Conservation (phyloP, 1,140 invertebrate species). For the Nasonia longicornis region DNA sequence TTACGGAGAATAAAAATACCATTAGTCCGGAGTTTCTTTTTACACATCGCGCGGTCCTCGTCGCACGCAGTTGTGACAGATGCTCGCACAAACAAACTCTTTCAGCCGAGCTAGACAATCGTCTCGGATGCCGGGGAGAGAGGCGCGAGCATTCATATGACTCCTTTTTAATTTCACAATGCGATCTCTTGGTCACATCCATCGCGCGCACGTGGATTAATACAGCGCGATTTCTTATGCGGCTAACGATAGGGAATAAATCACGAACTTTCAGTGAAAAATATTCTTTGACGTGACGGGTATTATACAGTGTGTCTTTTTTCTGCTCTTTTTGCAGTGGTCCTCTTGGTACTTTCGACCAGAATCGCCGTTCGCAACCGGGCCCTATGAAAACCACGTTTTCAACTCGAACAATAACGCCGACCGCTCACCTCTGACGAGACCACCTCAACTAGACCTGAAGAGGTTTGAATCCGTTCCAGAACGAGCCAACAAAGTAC, state of each 20-base stretch:
- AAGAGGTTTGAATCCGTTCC: conserved; percentile 54
- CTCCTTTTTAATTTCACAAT: conserved; percentile 1
- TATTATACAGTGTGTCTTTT: not conserved
- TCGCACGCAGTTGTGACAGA: conserved; percentile 34
- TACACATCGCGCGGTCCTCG: not conserved
- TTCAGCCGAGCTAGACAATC: conserved; percentile 20
- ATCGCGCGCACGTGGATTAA: not conserved
- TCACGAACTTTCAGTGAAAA: not conserved
- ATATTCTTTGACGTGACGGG: not conserved
- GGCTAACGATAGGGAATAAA: not conserved
- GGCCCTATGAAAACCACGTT: conserved; percentile 48
- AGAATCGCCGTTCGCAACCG: conserved; percentile 54
- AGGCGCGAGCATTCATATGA: not conserved
- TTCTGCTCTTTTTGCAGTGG: conserved; percentile 58
- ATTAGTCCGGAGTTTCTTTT: conserved; percentile 30
- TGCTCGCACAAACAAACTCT: conserved; percentile 32
- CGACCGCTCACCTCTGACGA: conserved; percentile 53
- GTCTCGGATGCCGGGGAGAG: not conserved
- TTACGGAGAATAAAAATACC: conserved; percentile 35
- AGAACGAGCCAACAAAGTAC: conserved; percentile 56
- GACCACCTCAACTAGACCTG: conserved; percentile 50
- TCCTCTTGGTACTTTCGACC: conserved; percentile 63
- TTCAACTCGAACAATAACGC: conserved; percentile 52
- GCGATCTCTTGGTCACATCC: not conserved
- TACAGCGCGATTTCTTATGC: not conserved